A percentile compares a stretch with the other conserved stretches of the same genome.
Conservation (phyloP, 1,140 invertebrate genomes). For the Pachyrhynchus sulphureomaculatus region DNA sequence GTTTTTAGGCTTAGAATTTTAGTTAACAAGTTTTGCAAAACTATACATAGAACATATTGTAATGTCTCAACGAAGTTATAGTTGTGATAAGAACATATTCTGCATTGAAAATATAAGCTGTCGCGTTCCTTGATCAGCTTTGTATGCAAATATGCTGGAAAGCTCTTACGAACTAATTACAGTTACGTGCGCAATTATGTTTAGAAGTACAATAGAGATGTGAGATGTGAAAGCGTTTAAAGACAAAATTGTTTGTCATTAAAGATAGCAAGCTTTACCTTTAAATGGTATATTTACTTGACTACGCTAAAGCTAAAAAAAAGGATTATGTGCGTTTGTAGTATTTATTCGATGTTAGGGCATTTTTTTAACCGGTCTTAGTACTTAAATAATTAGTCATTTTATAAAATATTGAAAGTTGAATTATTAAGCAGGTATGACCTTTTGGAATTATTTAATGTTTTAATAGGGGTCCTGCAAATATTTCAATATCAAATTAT, state of each 20-base stretch:
- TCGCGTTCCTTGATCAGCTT: constrained; percentile 8
- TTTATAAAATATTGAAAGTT: too few species aligned
- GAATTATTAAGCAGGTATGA: too few species aligned
- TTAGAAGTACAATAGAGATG: not conserved
- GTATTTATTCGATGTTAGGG: not conserved
- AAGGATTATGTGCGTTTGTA: too few species aligned
- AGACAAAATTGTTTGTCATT: not conserved
- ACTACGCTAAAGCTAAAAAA: too few species aligned
- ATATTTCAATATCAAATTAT: too few species aligned
- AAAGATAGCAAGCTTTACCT: not conserved
- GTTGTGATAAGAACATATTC: not conserved
- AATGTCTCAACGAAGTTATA: constrained; percentile 1
- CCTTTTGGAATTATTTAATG: too few species aligned
- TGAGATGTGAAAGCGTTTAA: not conserved
- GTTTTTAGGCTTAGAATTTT: too few species aligned
- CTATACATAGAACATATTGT: too few species aligned
- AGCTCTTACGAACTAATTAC: constrained; percentile 11
- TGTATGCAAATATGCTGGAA: constrained; percentile 8
- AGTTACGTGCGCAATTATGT: not conserved
- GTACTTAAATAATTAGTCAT: not conserved
- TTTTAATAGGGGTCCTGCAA: too few species aligned
- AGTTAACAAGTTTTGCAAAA: too few species aligned
- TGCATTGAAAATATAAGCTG: constrained; percentile 1
- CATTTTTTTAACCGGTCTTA: not conserved
- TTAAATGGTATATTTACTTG: too few species aligned